phyloP scores from a whole-genome alignment of 53 echinoderm and acorn worm species.

The Astropecten irregularis region DNA sequence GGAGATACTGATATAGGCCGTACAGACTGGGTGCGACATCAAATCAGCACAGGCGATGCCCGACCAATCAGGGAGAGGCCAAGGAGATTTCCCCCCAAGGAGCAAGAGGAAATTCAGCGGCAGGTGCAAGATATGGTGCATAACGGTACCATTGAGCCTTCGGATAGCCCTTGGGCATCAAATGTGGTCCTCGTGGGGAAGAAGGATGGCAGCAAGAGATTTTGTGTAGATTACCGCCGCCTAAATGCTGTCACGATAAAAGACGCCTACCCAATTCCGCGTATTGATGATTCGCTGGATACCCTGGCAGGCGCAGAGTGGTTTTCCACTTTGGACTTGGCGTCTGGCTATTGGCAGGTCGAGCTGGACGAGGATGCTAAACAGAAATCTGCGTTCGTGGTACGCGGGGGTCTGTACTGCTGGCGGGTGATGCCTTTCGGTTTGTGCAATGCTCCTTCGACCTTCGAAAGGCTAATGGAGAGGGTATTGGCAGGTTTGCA shows the following conservation, averaged over 20 bases:
- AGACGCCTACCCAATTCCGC: too few relatives aligned
- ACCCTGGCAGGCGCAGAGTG: too few relatives aligned
- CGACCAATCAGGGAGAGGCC: neutral
- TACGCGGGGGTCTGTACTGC: neutral
- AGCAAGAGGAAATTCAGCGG: too few relatives aligned
- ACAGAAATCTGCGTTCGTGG: neutral
- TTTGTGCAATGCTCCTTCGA: too few relatives aligned
- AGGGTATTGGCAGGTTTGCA: too few relatives aligned
- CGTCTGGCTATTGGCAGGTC: too few relatives aligned
- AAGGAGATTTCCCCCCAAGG: neutral
- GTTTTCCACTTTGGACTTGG: too few relatives aligned
- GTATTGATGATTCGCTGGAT: too few relatives aligned
- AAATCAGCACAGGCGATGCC: neutral
- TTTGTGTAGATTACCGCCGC: too few relatives aligned
- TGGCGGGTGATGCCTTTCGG: neutral
- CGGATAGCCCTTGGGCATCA: too few relatives aligned
- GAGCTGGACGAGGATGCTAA: neutral
- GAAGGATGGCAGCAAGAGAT: neutral
- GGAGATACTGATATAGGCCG: neutral
- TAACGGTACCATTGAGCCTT: neutral
- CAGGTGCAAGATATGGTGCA: neutral
- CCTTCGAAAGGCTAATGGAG: too few relatives aligned
- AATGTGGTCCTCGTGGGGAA: neutral
- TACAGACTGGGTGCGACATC: neutral
- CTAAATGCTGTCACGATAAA: too few relatives aligned